Base-by-base conservation (phyloP, 2,888 invertebrate genomes). In the Creontiades dilutus region DNA sequence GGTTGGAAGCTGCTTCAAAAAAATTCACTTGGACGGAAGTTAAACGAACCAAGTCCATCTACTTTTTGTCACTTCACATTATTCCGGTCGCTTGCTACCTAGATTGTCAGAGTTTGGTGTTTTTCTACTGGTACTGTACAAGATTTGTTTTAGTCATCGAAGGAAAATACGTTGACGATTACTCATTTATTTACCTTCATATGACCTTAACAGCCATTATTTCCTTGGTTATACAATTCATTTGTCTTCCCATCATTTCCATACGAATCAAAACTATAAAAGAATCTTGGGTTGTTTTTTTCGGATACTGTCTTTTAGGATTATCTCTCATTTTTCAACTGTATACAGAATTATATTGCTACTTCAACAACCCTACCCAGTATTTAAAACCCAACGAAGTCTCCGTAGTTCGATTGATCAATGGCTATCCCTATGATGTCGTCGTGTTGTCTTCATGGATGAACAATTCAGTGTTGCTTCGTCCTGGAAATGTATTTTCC, bases 1-100 rank as follows among this genome's bases (percentile, higher is more conserved):
- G 82, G 82, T 23, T 82, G 52, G 82, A 82, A 9, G 48, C 23
- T 12, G 82, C 82, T 52, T 52, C 47, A 19, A 52, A 52, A 27
- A 82, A 82, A 13, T 82, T 47, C 82, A 82, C 48, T 0, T 28
- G 47, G 47, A 82, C 82, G 0, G 82, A 82, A 82, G 52, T 82
- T n/a, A 82, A 82, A 52, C 52, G 82, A 14, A 82, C 82, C 27
- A 47, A 48, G 27, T 47, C 82, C 14, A 47, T 82, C 14, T 47
- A 47, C 27, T 48, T 52, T 23, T 23, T 82, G 52, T 27, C 52
- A 27, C 27, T 82, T 27, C 23, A 47, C 14, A 52, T 47, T 12
- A 28, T 82, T 11, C 82, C 82, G 2, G 48, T 47, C 23, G 27
- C 52, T 5, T 82, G 82, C 82, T 82, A 52, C 82, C 23, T 27